Evolutionary conservation across 1,140 invertebrate species (phyloP).

Genomic region (Tribolium castaneum): DNA sequence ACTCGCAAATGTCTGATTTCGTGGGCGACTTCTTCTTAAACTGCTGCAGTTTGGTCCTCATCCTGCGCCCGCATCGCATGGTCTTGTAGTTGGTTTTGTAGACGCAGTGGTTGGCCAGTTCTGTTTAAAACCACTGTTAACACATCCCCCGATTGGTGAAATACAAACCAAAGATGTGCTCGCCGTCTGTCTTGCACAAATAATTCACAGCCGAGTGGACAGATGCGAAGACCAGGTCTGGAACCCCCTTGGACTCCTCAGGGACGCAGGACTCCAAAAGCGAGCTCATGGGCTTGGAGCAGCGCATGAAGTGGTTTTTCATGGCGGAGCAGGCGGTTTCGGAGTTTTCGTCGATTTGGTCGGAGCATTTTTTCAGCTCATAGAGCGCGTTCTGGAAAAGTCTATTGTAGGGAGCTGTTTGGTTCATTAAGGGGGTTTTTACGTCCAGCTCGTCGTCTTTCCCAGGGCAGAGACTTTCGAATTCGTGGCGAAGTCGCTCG

Average conservation of each 20-base stretch:
- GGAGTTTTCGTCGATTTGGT: conserved; percentile 28
- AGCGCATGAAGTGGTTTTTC: conserved; percentile 42
- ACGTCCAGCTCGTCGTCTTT: conserved; percentile 42
- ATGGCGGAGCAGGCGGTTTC: conserved; percentile 45
- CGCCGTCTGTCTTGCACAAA: conserved; percentile 39
- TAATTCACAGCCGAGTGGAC: conserved; percentile 17
- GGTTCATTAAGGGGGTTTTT: background rate
- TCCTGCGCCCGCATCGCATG: conserved; percentile 8
- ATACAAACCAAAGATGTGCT: conserved; percentile 46
- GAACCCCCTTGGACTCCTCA: conserved; percentile 42
- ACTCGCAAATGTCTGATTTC: conserved; percentile 20
- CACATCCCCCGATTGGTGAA: background rate
- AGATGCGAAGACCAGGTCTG: conserved; percentile 8
- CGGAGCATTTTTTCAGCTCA: conserved; percentile 31
- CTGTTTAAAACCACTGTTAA: conserved; percentile 12
- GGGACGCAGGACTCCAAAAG: conserved; percentile 33
- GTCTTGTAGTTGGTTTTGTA: conserved; percentile 12
- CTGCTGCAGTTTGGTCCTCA: conserved; percentile 9
- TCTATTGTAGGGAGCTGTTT: no score
- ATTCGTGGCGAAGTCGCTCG: background rate
- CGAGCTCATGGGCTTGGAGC: conserved; percentile 27
- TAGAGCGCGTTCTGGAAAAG: conserved; percentile 14
- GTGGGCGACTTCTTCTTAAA: background rate
- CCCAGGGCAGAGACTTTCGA: conserved; percentile 31
- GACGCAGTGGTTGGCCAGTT: conserved; percentile 42